phyloP scores from a whole-genome alignment of 2,113 vertebrate species.

The Zeus faber region DNA sequence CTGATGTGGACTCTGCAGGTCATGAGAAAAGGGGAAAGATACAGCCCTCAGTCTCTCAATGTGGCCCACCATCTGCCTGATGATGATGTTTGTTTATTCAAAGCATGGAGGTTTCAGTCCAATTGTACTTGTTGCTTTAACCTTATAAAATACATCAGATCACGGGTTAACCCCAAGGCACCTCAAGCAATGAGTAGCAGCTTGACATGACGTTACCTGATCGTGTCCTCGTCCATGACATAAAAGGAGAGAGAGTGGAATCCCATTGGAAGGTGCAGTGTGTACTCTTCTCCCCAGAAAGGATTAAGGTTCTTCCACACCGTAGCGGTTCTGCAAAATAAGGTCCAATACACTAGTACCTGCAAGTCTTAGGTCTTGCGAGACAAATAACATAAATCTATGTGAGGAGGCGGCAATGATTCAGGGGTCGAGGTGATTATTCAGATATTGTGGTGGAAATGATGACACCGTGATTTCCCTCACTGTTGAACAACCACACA shows the following conservation, averaged over 20 bases:
- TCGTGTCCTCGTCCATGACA: conserved; percentile 89
- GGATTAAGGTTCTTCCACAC: conserved; percentile 89
- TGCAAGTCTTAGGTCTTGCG: no score
- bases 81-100: conserved; percentile 56
- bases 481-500: no score
- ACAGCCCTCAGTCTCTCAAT: conserved; percentile 39
- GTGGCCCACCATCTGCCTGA: conserved; percentile 33
- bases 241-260: conserved; percentile 85
- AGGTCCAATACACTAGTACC: no score
- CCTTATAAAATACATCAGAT: conserved; percentile 23
- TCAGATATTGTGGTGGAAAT: no score
- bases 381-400: no score
- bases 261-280: conserved; percentile 80
- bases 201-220: conserved; percentile 71
- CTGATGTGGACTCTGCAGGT: not conserved
- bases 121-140: conserved; percentile 23
- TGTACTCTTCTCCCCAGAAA: conserved; percentile 93
- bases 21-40: not conserved
- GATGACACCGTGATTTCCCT: no score
- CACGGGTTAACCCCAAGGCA: conserved; percentile 20
- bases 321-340: conserved; percentile 80
- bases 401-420: no score
- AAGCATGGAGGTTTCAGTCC: conserved; percentile 23
- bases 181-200: not conserved
- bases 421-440: no score